Percentiles rank a stretch among this genome's conserved stretches.
phyloP scores from a whole-genome alignment of 2,888 invertebrate species.

The Pachydiplax longipennis region DNA sequence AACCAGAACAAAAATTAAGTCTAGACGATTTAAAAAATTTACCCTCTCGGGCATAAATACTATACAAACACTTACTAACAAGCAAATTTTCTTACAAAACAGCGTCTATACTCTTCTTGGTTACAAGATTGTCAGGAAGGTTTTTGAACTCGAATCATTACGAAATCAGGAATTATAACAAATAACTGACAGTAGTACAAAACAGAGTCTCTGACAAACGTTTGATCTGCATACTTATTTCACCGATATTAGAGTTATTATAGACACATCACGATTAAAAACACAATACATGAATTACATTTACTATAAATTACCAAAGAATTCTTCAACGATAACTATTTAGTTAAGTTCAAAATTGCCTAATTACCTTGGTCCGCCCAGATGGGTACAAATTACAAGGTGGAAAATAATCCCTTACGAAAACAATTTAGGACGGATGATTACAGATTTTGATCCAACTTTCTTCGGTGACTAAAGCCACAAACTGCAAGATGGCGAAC shows the following conservation, averaged over 20 bases:
- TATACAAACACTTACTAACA: background rate
- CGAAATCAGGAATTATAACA: background rate
- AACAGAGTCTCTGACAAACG: background rate
- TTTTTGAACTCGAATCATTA: constrained; percentile 32
- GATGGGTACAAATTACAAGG: constrained; percentile 74
- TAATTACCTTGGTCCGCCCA: constrained; percentile 80
- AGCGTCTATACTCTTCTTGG: background rate
- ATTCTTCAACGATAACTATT: constrained; percentile 19
- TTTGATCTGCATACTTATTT: background rate
- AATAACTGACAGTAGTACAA: background rate
- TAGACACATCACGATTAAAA: background rate
- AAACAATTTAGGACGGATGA: constrained; percentile 59
- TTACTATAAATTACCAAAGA: background rate
- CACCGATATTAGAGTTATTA: too few relatives aligned
- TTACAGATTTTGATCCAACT: constrained; percentile 57
- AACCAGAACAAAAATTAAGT: background rate
- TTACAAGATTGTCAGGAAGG: constrained; percentile 25
- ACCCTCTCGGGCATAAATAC: too few relatives aligned
- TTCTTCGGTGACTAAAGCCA: constrained; percentile 54
- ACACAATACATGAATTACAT: constrained; percentile 5
- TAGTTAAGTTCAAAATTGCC: background rate
- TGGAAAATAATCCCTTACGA: constrained; percentile 61
- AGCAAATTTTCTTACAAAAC: background rate
- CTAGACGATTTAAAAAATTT: background rate
- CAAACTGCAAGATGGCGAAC: constrained; percentile 64